Evolutionary conservation across 2,113 vertebrate genomes (phyloP), one percentile per base, ranked within the genome.

Genomic region (Echinops telfairi): DNA sequence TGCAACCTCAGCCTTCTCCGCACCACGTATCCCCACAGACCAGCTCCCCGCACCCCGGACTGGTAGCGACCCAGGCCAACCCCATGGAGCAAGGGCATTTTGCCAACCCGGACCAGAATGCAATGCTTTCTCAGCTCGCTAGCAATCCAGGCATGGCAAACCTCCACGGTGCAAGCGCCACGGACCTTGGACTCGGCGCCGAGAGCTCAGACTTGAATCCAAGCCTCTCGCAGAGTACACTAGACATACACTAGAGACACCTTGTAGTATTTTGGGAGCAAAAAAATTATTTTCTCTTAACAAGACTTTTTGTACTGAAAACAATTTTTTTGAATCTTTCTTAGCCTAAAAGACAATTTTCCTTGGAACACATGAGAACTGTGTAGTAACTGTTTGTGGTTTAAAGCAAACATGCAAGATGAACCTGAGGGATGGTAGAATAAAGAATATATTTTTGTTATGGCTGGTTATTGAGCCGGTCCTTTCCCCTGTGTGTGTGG

Each of bases 381-480:
- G 97, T 97, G 97, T 97, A 97, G 98, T 97, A 95, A 97, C 97
- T 96, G 93, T 97, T 98, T 97, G 97, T 98, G 98, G 97, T 98
- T 98, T 98, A 95, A 97, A 98, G 97, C 98, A 96, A 94, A 97
- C 95, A 93, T 62, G 96, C 97, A 93, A 95, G 90, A 97, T 25
- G 88, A 97, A 98, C 98, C 97, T 98, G 98, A 99, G 98, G 98
- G 99, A 98, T 98, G 97, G 98, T 98, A 98, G 98, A 98, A 97
- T 97, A 98, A 99, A 99, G 99, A 98, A 98, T 99, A 98, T 99
- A 99, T 99, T 99, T 99, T 99, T 99, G 98, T 99, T 99, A 99
- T 98, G 98, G 97, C 97, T 98, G 98, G 97, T 97, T 71, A 77
- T 93, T 91, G 47, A 53, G 70, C 97, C 97, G 93, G 98, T 96